Percentiles rank a stretch among this genome's conserved stretches.
Conservation (phyloP, 1,140 invertebrate species). For the Lordiphosa collinella region DNA sequence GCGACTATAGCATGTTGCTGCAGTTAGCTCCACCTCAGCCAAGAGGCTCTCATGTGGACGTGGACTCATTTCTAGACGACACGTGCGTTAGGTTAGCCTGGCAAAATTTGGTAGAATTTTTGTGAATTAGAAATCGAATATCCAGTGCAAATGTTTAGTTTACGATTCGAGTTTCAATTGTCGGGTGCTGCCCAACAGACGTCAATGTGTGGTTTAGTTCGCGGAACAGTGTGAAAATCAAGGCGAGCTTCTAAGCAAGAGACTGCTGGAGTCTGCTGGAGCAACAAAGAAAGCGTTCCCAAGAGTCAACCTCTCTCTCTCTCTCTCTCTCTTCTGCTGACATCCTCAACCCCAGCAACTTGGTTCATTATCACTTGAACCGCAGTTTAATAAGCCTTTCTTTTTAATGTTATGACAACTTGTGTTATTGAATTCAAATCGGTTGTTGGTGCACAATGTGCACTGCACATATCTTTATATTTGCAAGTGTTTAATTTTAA, state of each 20-base stretch:
- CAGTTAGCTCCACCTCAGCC: constrained; percentile 7
- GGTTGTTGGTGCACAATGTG: too few relatives aligned
- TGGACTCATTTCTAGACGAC: constrained; percentile 36
- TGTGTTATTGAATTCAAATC: background rate
- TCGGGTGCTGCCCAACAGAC: background rate
- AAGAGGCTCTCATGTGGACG: constrained; percentile 41
- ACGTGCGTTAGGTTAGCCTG: constrained; percentile 12
- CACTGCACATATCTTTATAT: too few relatives aligned
- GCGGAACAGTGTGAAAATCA: constrained; percentile 43
- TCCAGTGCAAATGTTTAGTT: constrained; percentile 2
- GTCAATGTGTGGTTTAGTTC: constrained; percentile 10
- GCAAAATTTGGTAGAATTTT: constrained; percentile 13
- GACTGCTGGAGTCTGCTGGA: constrained; percentile 15
- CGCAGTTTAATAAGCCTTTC: background rate
- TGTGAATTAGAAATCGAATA: constrained; percentile 19
- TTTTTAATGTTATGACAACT: background rate
- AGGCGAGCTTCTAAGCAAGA: constrained; percentile 32
- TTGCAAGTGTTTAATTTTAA: constrained; percentile 1
- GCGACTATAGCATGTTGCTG: constrained; percentile 33
- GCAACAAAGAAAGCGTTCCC: constrained; percentile 21
- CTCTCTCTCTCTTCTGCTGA: background rate
- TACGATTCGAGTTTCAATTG: constrained; percentile 1
- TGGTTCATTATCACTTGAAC: background rate
- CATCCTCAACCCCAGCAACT: constrained; percentile 1
- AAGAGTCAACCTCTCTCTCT: constrained; percentile 1